Percentiles rank a stretch among this genome's conserved stretches.
These are phyloP conservation scores for Melanotaenia maccullochi DNA, from an alignment of 2,797 vertebrate species.

Conservation along the genomic window DNA sequence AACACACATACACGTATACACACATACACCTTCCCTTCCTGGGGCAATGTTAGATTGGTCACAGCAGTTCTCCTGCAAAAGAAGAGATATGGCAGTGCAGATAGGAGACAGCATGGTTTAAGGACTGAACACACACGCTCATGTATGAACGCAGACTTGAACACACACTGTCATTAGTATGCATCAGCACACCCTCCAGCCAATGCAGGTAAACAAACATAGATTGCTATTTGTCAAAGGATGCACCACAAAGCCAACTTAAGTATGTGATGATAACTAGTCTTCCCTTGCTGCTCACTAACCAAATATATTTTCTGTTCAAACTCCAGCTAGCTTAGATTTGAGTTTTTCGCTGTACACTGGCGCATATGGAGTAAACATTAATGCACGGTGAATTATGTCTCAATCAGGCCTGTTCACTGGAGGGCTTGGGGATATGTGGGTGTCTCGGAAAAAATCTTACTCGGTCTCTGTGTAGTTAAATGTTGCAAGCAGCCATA, in stretches of 20 bases:
- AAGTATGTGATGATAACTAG: constrained; percentile 47
- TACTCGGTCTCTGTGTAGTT: constrained; percentile 11
- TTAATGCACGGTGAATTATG: constrained; percentile 5
- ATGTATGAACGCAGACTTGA: background rate
- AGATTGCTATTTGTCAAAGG: constrained; percentile 63
- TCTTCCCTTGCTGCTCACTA: constrained; percentile 46
- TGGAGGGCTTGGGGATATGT: constrained; percentile 1
- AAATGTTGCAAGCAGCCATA: constrained; percentile 45
- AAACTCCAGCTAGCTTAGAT: constrained; percentile 24
- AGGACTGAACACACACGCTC: constrained; percentile 20
- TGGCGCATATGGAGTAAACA: constrained; percentile 45
- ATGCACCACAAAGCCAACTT: constrained; percentile 56
- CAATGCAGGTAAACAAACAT: constrained; percentile 68
- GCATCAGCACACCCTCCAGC: constrained; percentile 54
- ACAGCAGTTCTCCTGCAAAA: constrained; percentile 64
- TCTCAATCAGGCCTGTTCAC: constrained; percentile 20
- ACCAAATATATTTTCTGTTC: constrained; percentile 44
- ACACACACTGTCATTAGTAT: constrained; percentile 58
- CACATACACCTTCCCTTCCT: constrained; percentile 42
- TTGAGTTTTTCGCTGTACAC: constrained; percentile 14
- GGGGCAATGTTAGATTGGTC: constrained; percentile 70
- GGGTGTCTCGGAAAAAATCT: constrained; percentile 33
- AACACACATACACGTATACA: constrained; percentile 15
- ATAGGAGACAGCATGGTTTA: constrained; percentile 47
- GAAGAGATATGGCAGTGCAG: constrained; percentile 64